Evolutionary conservation across 2,113 vertebrate species (phyloP).

Genomic region (Zosterops japonicus): DNA sequence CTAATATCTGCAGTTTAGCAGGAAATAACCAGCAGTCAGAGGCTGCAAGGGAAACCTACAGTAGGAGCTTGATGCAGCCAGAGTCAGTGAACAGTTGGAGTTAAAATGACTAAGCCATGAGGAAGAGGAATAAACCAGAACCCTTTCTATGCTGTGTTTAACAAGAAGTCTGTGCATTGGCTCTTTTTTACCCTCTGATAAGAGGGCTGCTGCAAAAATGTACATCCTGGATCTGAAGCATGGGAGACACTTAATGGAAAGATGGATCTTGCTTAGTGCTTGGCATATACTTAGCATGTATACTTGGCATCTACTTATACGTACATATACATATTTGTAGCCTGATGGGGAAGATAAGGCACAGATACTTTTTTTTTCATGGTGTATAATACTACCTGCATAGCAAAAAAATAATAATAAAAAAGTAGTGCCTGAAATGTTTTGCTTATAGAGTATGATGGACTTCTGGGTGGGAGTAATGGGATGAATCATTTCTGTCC

Average conservation of each 20-base stretch:
- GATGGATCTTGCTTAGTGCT: not conserved
- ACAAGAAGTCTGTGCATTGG: not conserved
- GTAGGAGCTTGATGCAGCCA: not conserved
- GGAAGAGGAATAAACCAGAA: not conserved
- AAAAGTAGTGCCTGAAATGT: not conserved
- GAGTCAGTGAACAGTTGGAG: not conserved
- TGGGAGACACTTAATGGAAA: not conserved
- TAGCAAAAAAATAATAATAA: not conserved
- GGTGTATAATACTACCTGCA: not conserved
- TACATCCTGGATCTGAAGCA: not conserved
- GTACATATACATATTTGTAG: not conserved
- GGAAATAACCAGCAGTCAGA: not conserved
- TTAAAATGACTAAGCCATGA: not conserved
- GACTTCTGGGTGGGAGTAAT: not conserved
- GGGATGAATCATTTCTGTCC: not conserved
- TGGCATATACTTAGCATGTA: not conserved
- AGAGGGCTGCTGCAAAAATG: not conserved
- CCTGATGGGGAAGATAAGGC: not conserved
- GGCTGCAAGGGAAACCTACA: not conserved
- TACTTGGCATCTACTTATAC: too few species aligned
- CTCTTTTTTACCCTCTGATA: not conserved
- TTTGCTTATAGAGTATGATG: not conserved
- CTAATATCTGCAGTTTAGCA: not conserved
- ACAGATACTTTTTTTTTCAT: not conserved
- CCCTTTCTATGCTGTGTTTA: not conserved